Evolutionary conservation across 2,888 invertebrate genomes (phyloP).

Genomic region (Diaphora mendica): DNA sequence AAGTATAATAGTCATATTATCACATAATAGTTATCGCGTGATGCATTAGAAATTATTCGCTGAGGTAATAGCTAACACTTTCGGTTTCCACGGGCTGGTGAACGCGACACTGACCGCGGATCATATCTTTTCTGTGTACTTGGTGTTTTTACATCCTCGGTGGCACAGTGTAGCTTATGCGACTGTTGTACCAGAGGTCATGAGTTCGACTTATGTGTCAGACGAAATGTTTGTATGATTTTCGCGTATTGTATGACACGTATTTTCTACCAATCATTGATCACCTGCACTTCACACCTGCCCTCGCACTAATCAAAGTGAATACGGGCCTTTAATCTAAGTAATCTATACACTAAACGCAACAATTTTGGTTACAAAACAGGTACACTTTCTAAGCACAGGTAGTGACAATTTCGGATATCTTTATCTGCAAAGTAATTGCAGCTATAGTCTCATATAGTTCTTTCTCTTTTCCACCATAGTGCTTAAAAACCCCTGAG

Average conservation of each 20-base stretch:
- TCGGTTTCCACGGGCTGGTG: slow-evolving; percentile 56
- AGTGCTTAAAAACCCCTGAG: slow-evolving; percentile 33
- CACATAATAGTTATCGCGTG: slow-evolving; percentile 13
- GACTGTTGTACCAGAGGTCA: too few relatives aligned
- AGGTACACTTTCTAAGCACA: background rate
- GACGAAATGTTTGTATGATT: too few relatives aligned
- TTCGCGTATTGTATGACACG: too few relatives aligned
- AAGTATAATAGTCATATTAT: background rate
- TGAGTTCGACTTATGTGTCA: too few relatives aligned
- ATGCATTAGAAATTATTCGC: background rate
- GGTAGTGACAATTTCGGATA: background rate
- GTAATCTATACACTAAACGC: background rate
- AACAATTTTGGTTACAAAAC: background rate
- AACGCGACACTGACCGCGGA: slow-evolving; percentile 32
- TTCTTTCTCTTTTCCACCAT: slow-evolving; percentile 2
- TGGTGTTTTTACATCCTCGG: background rate
- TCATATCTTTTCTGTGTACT: slow-evolving; percentile 24
- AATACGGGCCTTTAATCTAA: too few relatives aligned
- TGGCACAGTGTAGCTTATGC: too few relatives aligned
- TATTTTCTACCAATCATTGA: too few relatives aligned
- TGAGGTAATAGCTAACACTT: slow-evolving; percentile 48
- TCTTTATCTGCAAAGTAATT: background rate
- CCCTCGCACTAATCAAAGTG: too few relatives aligned
- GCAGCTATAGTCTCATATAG: background rate
- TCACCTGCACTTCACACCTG: too few relatives aligned